These are phyloP conservation scores for Periophthalmus magnuspinnatus DNA, from an alignment of 2,797 vertebrate species.

Conservation along the genomic window DNA sequence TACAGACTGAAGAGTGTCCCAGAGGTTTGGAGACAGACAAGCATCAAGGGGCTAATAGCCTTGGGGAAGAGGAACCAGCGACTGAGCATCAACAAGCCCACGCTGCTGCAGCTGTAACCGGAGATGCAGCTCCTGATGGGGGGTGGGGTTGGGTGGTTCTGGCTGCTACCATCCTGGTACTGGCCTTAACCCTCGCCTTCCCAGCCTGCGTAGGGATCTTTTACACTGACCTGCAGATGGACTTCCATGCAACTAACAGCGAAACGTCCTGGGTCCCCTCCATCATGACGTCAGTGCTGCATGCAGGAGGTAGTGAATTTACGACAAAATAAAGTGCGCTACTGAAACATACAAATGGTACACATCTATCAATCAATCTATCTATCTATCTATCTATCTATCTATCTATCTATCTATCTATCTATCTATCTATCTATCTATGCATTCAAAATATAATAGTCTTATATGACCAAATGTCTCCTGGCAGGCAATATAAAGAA, in stretches of 20 bases:
- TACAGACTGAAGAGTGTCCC: slow-evolving; percentile 35
- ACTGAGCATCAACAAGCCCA: slow-evolving; percentile 6
- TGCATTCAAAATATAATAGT: neutral
- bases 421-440: neutral
- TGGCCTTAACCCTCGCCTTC: slow-evolving; percentile 87
- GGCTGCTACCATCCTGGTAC: slow-evolving; percentile 78
- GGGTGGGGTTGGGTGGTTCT: slow-evolving; percentile 94
- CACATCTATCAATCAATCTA: neutral
- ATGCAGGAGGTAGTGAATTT: slow-evolving; percentile 83
- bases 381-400: neutral
- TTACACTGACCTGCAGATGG: slow-evolving; percentile 88
- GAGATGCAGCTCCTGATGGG: slow-evolving; percentile 70
- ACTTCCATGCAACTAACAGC: slow-evolving; percentile 89
- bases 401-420: too few species aligned
- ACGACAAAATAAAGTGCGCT: neutral
- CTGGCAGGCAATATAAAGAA: too few species aligned
- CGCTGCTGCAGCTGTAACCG: neutral
- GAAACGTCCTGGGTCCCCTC: slow-evolving; percentile 94
- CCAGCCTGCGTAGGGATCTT: slow-evolving; percentile 87
- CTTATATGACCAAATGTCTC: neutral
- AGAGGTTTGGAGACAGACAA: slow-evolving; percentile 32
- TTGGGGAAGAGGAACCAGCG: slow-evolving; percentile 44
- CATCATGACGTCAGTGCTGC: slow-evolving; percentile 87
- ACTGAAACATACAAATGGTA: neutral
- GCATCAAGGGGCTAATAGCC: slow-evolving; percentile 17